phyloP scores from a whole-genome alignment of 2,113 vertebrate species.

The Parotia lawesii region DNA sequence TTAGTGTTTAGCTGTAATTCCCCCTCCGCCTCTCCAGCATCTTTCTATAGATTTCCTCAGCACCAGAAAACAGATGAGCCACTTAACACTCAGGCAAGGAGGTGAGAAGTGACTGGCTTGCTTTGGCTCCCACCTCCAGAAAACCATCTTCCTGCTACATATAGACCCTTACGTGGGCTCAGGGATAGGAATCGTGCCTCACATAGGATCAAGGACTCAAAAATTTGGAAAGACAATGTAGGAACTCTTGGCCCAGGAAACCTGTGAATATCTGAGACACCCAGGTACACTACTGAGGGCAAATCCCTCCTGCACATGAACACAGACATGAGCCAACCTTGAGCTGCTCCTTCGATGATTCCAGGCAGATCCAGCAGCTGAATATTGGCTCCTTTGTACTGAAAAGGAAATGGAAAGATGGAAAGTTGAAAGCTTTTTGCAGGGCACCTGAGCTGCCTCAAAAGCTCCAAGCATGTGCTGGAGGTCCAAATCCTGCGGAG shows the following conservation, averaged over 20 bases:
- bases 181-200: conserved; percentile 5
- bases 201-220: background rate
- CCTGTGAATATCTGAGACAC: background rate
- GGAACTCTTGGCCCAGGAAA: background rate
- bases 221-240: background rate
- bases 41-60: conserved; percentile 41
- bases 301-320: background rate
- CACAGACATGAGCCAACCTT: conserved; percentile 76
- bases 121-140: conserved; percentile 53
- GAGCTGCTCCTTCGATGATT: conserved; percentile 96
- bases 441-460: background rate
- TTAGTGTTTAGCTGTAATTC: background rate
- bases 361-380: conserved; percentile 96
- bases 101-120: conserved; percentile 44
- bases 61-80: conserved; percentile 31
- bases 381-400: conserved; percentile 99
- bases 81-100: background rate
- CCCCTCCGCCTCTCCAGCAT: background rate
- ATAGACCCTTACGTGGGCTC: background rate
- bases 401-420: background rate
- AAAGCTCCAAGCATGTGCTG: rapidly evolving
- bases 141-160: conserved; percentile 2
- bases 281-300: background rate
- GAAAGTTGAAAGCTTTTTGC: background rate
- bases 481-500: background rate